Base-by-base conservation (phyloP, 2,888 invertebrate species). In the Agriopis leucophaearia region DNA sequence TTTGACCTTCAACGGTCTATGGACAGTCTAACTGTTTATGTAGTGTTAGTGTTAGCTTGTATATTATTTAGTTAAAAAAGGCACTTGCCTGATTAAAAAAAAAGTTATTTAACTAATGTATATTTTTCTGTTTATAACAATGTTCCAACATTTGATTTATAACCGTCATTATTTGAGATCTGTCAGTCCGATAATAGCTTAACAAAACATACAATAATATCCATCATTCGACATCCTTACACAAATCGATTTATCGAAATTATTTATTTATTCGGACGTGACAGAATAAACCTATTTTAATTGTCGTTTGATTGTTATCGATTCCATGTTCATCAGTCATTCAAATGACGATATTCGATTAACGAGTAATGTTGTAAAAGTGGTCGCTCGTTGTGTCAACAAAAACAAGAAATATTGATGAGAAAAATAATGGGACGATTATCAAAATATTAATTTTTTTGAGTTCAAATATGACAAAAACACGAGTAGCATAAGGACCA, bases 121-220 rank as follows among this genome's bases (percentile, higher is more conserved):
- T 16, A 13, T 52, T 8, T 38, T 9, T 15, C 38, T 40, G 13
- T 5, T 0, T 5, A 2, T 10, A 44, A 56, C 40, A 47, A 27
- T 27, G 27, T 27, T 2, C 27, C 3, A 38, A 44, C 45, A 50
- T 69, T 62, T 70, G 66, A 70, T 70, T 56, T 58, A 72, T 66
- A 40, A 15, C 50, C 50, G 45, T 66, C 44, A 63, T 73, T 73
- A 70, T 70, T 66, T 51, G 35, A 61, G 64, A 72, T 72, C 58
- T 52, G 51, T 51, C 45, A 57, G 56, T 58, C 54, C 10, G 63
- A 66, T 61, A 66, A 55, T 10, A 60, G 48, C 48, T 52, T 15
- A 51, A 58, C 56, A 58, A 67, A 59, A 65, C 54, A 65, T 51
- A 56, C 36, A 15, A 58, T 44, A 47, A 57, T 40, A 70, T 65